Evolutionary conservation across 2,113 vertebrate genomes (phyloP).

Genomic region (Brienomyrus longianalis): DNA sequence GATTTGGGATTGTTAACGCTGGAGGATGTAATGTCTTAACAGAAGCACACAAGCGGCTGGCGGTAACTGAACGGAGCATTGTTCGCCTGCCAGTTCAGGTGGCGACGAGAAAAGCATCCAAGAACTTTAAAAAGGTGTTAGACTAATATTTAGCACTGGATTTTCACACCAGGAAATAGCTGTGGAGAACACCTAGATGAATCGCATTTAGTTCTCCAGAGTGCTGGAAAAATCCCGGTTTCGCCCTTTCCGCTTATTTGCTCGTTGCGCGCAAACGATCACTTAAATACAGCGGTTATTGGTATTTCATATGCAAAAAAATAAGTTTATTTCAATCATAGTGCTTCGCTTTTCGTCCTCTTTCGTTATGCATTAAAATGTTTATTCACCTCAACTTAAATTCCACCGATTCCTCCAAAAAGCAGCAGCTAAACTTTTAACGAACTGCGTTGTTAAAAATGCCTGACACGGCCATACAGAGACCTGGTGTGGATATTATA

Average conservation of each 20-base stretch:
- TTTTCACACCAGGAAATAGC: conserved; percentile 56
- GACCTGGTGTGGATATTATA: neutral
- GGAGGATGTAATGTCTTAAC: neutral
- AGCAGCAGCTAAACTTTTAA: neutral
- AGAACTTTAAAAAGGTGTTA: conserved; percentile 40
- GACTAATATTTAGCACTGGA: conserved; percentile 50
- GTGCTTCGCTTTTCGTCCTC: conserved; percentile 48
- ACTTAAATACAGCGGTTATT: conserved; percentile 24
- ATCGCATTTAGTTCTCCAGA: conserved; percentile 34
- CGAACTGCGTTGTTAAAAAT: neutral
- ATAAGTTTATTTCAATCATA: conserved; percentile 41
- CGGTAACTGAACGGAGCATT: conserved; percentile 40
- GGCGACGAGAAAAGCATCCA: conserved; percentile 41
- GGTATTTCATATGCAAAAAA: conserved; percentile 6
- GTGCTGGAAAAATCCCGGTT: conserved; percentile 34
- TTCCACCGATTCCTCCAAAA: neutral
- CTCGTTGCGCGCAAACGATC: conserved; percentile 9
- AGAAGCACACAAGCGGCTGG: conserved; percentile 9
- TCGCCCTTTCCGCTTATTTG: conserved; percentile 21
- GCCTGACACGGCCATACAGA: neutral
- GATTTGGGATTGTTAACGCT: neutral
- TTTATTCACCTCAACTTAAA: conserved; percentile 30
- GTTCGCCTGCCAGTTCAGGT: conserved; percentile 21
- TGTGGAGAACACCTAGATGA: conserved; percentile 45
- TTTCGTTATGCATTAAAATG: neutral